Conservation (phyloP, 1,140 invertebrate species). For the Drosophila ercepeae region DNA sequence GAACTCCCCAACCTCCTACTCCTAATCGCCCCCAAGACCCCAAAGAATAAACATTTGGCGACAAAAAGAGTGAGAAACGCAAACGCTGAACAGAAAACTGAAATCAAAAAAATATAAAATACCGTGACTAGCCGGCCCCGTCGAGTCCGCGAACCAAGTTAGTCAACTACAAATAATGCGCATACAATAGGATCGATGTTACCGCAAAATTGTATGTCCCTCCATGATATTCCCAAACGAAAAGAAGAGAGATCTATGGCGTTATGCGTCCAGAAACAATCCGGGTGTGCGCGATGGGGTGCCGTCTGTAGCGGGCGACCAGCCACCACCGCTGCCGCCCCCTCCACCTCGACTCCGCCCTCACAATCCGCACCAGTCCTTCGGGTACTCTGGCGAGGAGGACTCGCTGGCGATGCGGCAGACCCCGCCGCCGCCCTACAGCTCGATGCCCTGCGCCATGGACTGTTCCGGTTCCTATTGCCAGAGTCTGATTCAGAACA, state of each 20-base stretch:
- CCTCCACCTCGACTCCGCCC: conserved; percentile 73
- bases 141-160: conserved; percentile 65
- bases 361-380: conserved; percentile 43
- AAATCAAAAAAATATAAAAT: background rate
- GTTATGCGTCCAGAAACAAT: conserved; percentile 82
- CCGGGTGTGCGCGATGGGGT: conserved; percentile 77
- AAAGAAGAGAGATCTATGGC: conserved; percentile 83
- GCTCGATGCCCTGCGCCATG: conserved; percentile 51
- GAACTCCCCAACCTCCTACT: background rate
- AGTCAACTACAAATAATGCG: conserved; percentile 80
- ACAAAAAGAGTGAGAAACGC: background rate
- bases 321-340: conserved; percentile 73
- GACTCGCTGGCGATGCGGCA: conserved; percentile 39
- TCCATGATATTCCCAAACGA: conserved; percentile 83
- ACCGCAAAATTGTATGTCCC: conserved; percentile 83
- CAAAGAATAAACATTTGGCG: conserved; percentile 12
- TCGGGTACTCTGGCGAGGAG: conserved; percentile 43
- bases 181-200: conserved; percentile 83
- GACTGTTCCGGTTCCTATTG: conserved; percentile 59
- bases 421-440: conserved; percentile 71
- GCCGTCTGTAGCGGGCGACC: conserved; percentile 47
- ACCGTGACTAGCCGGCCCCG: conserved; percentile 60
- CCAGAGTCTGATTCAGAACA: conserved; percentile 23
- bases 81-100: background rate
- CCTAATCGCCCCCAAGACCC: background rate